These are phyloP conservation scores for Neoarius graeffei DNA, from an alignment of 2,113 vertebrate species.

Conservation along the genomic window DNA sequence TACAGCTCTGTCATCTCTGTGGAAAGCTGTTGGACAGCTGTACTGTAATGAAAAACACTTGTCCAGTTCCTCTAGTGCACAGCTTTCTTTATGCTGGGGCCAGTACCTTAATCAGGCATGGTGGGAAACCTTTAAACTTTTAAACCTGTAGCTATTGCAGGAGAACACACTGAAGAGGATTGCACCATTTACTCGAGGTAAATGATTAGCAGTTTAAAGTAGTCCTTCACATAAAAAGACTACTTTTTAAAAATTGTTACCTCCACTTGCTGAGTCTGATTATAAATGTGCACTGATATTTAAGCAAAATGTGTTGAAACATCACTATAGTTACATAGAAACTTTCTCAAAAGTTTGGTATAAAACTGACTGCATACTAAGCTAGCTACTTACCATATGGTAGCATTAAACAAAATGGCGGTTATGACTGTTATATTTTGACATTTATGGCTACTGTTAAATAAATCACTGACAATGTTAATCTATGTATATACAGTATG, in stretches of 20 bases:
- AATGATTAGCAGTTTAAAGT: not conserved
- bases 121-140: not conserved
- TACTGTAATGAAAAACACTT: constrained; percentile 29
- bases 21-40: constrained; percentile 40
- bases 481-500: not conserved
- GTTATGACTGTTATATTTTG: not conserved
- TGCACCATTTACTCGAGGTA: not conserved
- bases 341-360: not conserved
- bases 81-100: not conserved
- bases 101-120: not conserved
- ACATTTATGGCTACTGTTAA: not conserved
- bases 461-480: not conserved
- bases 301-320: not conserved
- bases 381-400: not conserved
- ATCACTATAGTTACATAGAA: not conserved
- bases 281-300: not conserved
- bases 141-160: not conserved
- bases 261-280: not conserved
- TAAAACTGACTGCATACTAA: not conserved
- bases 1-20: not conserved
- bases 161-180: not conserved
- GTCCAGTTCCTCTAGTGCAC: not conserved
- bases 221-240: not conserved
- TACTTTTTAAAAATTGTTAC: not conserved
- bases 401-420: not conserved